Base-by-base conservation (phyloP, 2,797 vertebrate species). In the Corythornis leucogaster region DNA sequence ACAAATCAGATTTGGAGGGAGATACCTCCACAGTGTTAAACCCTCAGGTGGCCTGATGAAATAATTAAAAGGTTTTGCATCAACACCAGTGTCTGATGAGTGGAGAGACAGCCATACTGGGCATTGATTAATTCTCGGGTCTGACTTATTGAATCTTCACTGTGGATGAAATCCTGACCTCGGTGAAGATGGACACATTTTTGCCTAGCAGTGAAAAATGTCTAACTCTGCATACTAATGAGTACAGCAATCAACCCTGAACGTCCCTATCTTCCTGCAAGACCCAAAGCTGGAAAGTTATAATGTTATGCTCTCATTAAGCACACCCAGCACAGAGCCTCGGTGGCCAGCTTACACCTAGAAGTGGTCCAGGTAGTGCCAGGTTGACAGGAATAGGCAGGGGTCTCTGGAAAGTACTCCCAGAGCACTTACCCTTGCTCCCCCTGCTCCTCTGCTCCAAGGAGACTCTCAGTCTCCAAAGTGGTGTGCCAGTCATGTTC, bases 401-500 rank as follows among this genome's bases (percentile, higher is more conserved):
- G 4, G 8, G 16, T 4, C 46, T 57, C 28, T 33, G 21, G 31
- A 70, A 76, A 80, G 4, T 1, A 0, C 12, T 74, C 42, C 30
- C 54, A 35, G 48, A 20, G 9, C 25, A 70, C 25, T 63, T 40
- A 12, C 12, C 18, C 15, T 3, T 4, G 10, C 55, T 84, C 63
- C 67, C n/a, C 13, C n/a, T 19, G 24, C 63, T 63, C 40, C 11
- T 11, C n/a, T 19, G 24, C 63, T 63, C 40, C 11, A 3, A 1
- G 2, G 43, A 82, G 25, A 13, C 21, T 33, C 51, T 48, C 28
- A 40, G 20, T 50, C 14, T 46, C n/a, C 74, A 85, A 87, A 89
- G 28, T 26, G 28, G 17, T 2, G 22, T 3, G 0, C 43, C 13
- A n/a, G 26, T n/a, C 15, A 1, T 4, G 4, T 43, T 78, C 48